Base-by-base conservation (phyloP, 2,888 invertebrate species). In the Anthophora plumipes region DNA sequence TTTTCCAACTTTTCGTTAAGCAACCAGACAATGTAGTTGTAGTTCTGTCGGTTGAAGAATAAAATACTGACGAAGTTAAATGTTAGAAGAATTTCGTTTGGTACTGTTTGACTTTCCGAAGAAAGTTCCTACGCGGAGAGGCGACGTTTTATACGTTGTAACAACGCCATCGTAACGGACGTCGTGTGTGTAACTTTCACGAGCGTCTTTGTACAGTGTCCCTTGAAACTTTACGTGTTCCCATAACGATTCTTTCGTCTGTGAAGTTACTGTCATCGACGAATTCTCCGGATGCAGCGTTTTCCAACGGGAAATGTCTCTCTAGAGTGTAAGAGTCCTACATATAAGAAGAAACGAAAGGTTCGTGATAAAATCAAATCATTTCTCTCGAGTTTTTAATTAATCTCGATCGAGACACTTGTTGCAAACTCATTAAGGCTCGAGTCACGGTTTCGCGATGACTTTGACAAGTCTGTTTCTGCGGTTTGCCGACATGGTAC, bases 111-210 rank as follows among this genome's bases (percentile, higher is more conserved):
- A n/a, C 37, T 17, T 50, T 37, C 11, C 12, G 20, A 52, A 52
- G 14, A 12, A 63, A 17, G 37, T 43, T 50, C 57, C 14, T 14
- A n/a, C 41, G 5, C 6, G 20, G 8, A 11, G 39, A 31, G 39
- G 37, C 37, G 12, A 3, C 12, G 41, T 61, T 54, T 61, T 43
- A 54, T 14, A n/a, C n/a, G 54, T 55, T 22, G 61, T 22, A 50
- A 57, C 48, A n/a, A n/a, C 37, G 22, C 14, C 25, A 46, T 39
- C n/a, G 64, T n/a, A n/a, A 37, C 8, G 50, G 25, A 54, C 48
- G 59, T 2, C 4, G 31, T 31, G 41, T 17, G 57, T 31, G 48
- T 39, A 50, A 59, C n/a, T 67, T 66, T 61, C 60, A 54, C 20
- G 39, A 48, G 20, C 39, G 5, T 20, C n/a, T n/a, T 55, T 20